phyloP scores from a whole-genome alignment of 1,140 invertebrate genomes.

The Drosophila tristis region DNA sequence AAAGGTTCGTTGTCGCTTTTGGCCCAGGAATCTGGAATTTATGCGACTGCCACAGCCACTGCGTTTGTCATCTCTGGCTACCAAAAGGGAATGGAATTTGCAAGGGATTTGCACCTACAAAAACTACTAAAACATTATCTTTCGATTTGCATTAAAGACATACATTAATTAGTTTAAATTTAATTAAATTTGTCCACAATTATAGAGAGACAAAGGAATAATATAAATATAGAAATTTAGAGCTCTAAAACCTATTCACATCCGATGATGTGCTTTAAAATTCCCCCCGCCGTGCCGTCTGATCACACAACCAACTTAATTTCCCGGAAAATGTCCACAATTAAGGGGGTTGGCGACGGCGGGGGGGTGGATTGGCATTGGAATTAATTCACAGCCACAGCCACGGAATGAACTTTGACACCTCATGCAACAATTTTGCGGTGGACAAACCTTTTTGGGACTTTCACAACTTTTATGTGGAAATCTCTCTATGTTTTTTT shows the following conservation, averaged over 20 bases:
- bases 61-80: slow-evolving; percentile 65
- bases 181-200: no score
- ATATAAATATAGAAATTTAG: no score
- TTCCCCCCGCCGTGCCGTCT: neutral
- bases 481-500: slow-evolving; percentile 22
- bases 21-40: slow-evolving; percentile 53
- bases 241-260: slow-evolving; percentile 10
- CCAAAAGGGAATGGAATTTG: slow-evolving; percentile 39
- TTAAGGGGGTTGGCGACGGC: slow-evolving; percentile 44
- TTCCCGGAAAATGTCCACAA: slow-evolving; percentile 83
- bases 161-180: no score
- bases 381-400: slow-evolving; percentile 73
- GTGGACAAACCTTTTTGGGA: slow-evolving; percentile 72
- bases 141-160: no score
- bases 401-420: slow-evolving; percentile 82
- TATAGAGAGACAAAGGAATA: no score
- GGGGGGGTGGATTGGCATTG: slow-evolving; percentile 32
- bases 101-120: slow-evolving; percentile 64
- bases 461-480: slow-evolving; percentile 57
- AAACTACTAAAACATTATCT: slow-evolving; percentile 5
- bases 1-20: slow-evolving; percentile 22
- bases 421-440: slow-evolving; percentile 84
- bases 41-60: slow-evolving; percentile 37
- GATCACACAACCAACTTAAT: slow-evolving; percentile 67
- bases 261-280: slow-evolving; percentile 18